Evolutionary conservation across 2,888 invertebrate genomes (phyloP), one percentile per base, ranked within the genome.

Genomic region (Tetranychus truncatus): DNA sequence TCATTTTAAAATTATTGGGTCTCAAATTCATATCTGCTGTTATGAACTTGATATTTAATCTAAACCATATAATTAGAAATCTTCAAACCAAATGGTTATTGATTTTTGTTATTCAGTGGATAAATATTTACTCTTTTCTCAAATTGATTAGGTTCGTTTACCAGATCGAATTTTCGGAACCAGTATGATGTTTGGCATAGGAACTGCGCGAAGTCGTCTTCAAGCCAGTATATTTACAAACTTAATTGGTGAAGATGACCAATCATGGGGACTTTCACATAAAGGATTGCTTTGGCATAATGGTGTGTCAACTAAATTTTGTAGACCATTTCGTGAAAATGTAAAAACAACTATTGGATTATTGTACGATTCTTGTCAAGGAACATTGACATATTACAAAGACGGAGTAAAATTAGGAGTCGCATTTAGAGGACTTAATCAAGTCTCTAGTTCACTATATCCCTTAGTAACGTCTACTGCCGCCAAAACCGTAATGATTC

Each of bases 111-210:
- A 46, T 73, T 18, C 34, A 34, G 34, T 73, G 1, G 18, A 6
- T 73, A 21, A 44, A 8, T 67, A 20, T 11, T 78, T 87, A 81
- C 89, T 88, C 81, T 89, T 69, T 69, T 8, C 34, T 24, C 6
- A 1, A 20, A 20, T 69, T 20, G 5, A 24, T 69, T 88, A 89
- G 81, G 82, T 89, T 75, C 84, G 80, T 44, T 81, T 84, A 0
- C 87, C 87, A 0, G 86, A 87, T 79, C 82, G 89, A 71, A 85
- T 89, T 69, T 89, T 89, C 80, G 89, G 89, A 34, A 89, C 89
- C 0, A 87, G 88, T 80, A 88, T 89, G 84, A 89, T 89, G 89
- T 88, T 89, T 79, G 89, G 89, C 20, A 84, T 89, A 72, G 88
- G 87, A 67, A 87, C 87, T 5, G 82, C 82, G 74, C 81, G 83